These are phyloP conservation scores for Apoderus coryli DNA, from an alignment of 2,888 invertebrate species.

Conservation along the genomic window DNA sequence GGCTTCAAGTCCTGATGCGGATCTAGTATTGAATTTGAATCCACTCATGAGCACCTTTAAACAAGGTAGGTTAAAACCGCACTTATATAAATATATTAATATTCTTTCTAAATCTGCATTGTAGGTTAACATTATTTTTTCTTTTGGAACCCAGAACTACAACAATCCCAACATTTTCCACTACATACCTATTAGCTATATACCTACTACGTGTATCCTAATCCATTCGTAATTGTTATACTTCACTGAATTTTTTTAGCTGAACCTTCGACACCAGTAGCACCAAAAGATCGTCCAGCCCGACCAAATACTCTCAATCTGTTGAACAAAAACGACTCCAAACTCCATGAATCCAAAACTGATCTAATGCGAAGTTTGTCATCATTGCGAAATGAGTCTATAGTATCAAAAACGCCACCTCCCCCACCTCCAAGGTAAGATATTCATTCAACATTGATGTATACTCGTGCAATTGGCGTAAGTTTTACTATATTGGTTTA, in stretches of 20 bases:
- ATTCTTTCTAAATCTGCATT: too few relatives aligned
- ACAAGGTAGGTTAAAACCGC: too few relatives aligned
- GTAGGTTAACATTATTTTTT: too few relatives aligned
- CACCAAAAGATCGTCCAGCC: slow-evolving; percentile 39
- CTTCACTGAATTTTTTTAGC: too few relatives aligned
- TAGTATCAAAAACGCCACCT: slow-evolving; percentile 47
- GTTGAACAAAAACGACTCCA: slow-evolving; percentile 36
- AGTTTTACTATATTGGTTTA: too few relatives aligned
- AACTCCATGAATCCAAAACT: slow-evolving; percentile 19
- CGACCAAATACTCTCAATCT: slow-evolving; percentile 74
- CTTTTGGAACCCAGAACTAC: too few relatives aligned
- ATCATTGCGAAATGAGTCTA: slow-evolving; percentile 21
- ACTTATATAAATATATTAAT: too few relatives aligned
- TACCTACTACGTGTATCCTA: too few relatives aligned
- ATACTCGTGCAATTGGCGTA: background rate
- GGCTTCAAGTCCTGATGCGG: slow-evolving; percentile 39
- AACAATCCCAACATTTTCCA: too few relatives aligned
- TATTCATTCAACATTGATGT: background rate
- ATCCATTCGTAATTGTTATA: too few relatives aligned
- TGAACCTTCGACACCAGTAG: slow-evolving; percentile 39
- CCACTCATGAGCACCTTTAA: slow-evolving; percentile 62
- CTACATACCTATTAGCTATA: too few relatives aligned
- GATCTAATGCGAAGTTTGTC: slow-evolving; percentile 19
- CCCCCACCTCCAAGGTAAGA: slow-evolving; percentile 54
- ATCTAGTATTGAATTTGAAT: slow-evolving; percentile 63